Evolutionary conservation across 2,888 invertebrate species (phyloP).

Genomic region (Xylota sylvarum): DNA sequence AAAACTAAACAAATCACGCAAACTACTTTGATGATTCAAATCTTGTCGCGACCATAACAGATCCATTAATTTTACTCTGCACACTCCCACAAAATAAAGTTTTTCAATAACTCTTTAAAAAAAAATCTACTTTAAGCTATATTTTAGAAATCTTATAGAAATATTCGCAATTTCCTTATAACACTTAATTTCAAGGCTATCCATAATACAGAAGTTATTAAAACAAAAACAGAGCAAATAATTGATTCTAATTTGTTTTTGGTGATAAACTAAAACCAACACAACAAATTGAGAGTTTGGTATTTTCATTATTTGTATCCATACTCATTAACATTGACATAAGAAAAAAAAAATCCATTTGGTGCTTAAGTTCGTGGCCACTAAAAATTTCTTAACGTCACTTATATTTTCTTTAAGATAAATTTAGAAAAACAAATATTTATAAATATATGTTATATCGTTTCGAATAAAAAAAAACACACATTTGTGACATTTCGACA

Average conservation of each 20-base stretch:
- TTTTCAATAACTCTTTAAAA: too few species aligned
- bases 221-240: not conserved
- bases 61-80: too few species aligned
- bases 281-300: not conserved
- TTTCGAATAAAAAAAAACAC: not conserved
- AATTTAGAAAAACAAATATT: constrained; percentile 52
- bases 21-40: too few species aligned
- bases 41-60: too few species aligned
- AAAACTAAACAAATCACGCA: too few species aligned
- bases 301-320: constrained; percentile 30
- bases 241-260: not conserved
- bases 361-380: constrained; percentile 18
- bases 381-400: constrained; percentile 24
- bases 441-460: constrained; percentile 30
- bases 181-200: not conserved
- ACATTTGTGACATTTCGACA: constrained; percentile 30
- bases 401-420: constrained; percentile 26
- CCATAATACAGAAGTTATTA: not conserved
- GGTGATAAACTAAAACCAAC: not conserved
- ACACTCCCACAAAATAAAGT: too few species aligned
- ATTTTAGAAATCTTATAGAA: too few species aligned
- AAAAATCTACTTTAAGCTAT: too few species aligned
- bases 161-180: too few species aligned
- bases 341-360: constrained; percentile 3
- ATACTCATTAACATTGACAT: constrained; percentile 16